phyloP scores from a whole-genome alignment of 1,140 invertebrate genomes.

The Parapsyche elsis region DNA sequence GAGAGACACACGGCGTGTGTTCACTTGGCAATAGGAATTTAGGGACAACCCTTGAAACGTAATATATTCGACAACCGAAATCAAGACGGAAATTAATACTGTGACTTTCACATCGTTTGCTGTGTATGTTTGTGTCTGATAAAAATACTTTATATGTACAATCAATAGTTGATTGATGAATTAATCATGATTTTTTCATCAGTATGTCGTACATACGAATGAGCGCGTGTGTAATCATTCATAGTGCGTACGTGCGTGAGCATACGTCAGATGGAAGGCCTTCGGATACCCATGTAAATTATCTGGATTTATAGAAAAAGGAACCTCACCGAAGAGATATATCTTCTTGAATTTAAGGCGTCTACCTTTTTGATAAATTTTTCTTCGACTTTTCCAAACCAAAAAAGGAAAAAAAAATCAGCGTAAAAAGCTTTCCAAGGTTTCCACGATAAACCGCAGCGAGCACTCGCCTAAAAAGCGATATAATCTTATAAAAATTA shows the following conservation, averaged over 20 bases:
- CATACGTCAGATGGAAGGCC: not conserved
- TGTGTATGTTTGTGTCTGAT: too few relatives aligned
- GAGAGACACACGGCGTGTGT: not conserved
- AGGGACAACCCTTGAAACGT: not conserved
- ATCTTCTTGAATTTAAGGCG: constrained; percentile 8
- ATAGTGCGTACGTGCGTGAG: not conserved
- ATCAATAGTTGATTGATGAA: too few relatives aligned
- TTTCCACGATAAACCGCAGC: not conserved
- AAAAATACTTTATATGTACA: too few relatives aligned
- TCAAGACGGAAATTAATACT: too few relatives aligned
- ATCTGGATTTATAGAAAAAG: constrained; percentile 37
- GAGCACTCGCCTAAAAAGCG: not conserved
- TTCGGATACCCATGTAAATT: constrained; percentile 32
- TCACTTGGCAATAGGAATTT: constrained; percentile 1
- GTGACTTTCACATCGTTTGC: too few relatives aligned
- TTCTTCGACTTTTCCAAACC: not conserved
- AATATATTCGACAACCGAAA: not conserved
- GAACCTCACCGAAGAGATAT: constrained; percentile 4
- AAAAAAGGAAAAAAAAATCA: not conserved
- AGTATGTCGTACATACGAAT: not conserved
- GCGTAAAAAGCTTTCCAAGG: not conserved
- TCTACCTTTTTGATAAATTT: constrained; percentile 13
- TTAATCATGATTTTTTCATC: too few relatives aligned
- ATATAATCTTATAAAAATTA: too few relatives aligned
- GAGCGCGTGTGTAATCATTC: not conserved